Evolutionary conservation across 2,113 vertebrate species (phyloP).

Genomic region (Chaetura pelagica): DNA sequence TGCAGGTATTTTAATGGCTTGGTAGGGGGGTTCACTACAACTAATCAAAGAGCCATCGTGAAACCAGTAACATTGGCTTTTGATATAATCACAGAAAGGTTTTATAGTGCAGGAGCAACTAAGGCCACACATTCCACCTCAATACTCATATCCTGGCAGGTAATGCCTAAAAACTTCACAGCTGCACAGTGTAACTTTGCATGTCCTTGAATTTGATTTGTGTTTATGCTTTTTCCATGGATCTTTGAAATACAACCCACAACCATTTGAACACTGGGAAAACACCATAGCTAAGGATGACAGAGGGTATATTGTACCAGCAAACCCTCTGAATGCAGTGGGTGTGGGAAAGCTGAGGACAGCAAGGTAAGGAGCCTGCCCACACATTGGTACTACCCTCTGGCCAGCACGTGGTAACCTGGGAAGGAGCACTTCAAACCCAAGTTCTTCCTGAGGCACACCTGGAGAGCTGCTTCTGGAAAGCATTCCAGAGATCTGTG

Average conservation of each 20-base stretch:
- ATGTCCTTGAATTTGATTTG: background rate
- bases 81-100: background rate
- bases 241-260: background rate
- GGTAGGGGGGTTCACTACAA: background rate
- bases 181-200: background rate
- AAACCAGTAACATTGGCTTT: background rate
- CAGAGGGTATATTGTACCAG: background rate
- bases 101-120: background rate
- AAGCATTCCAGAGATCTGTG: background rate
- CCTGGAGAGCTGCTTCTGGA: background rate
- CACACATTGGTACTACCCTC: accelerated
- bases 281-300: too few species aligned
- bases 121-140: background rate
- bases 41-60: background rate
- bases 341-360: accelerated
- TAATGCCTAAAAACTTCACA: background rate
- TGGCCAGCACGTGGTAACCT: accelerated
- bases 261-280: background rate
- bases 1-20: background rate
- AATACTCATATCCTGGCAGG: background rate
- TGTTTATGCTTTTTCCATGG: background rate
- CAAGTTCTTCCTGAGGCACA: background rate
- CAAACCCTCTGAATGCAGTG: background rate
- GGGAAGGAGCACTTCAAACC: background rate
- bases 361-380: background rate